Conservation (phyloP, 2,888 invertebrate species). For the Thymelicus sylvestris region DNA sequence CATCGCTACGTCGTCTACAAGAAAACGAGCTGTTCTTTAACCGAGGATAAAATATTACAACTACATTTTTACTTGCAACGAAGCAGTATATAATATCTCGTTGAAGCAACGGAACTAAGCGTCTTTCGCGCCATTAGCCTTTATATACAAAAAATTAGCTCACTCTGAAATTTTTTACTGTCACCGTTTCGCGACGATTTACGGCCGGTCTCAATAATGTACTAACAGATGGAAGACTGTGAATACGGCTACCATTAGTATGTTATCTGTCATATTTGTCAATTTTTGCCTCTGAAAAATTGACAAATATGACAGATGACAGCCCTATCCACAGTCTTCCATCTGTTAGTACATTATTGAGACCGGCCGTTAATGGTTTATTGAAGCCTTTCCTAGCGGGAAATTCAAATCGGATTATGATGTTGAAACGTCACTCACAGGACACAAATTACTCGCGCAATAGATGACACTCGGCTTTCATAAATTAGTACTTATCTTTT, state of each 20-base stretch:
- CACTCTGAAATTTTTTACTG: constrained; percentile 45
- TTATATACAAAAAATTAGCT: constrained; percentile 45
- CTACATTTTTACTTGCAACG: constrained; percentile 37
- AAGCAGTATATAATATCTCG: constrained; percentile 39
- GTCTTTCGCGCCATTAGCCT: constrained; percentile 44
- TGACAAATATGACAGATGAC: too few species aligned
- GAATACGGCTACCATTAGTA: too few species aligned
- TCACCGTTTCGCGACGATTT: constrained; percentile 42
- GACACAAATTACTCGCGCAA: constrained; percentile 32
- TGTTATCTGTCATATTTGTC: too few species aligned
- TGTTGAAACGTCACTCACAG: constrained; percentile 31
- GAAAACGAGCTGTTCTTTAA: constrained; percentile 38
- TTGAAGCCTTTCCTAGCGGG: constrained; percentile 18
- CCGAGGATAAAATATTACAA: constrained; percentile 37
- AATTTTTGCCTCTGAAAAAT: too few species aligned
- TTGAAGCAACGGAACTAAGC: constrained; percentile 42
- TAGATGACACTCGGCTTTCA: constrained; percentile 31
- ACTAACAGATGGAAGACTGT: too few species aligned
- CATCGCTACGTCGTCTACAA: constrained; percentile 35
- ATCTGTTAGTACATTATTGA: too few species aligned
- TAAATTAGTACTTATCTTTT: constrained; percentile 34
- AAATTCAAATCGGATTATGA: constrained; percentile 34
- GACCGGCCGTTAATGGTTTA: constrained; percentile 42
- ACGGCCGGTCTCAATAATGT: too few species aligned
- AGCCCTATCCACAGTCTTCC: too few species aligned